A percentile compares a stretch with the other conserved stretches of the same genome.
Conservation (phyloP, 2,113 vertebrate species). For the Struthio camelus region DNA sequence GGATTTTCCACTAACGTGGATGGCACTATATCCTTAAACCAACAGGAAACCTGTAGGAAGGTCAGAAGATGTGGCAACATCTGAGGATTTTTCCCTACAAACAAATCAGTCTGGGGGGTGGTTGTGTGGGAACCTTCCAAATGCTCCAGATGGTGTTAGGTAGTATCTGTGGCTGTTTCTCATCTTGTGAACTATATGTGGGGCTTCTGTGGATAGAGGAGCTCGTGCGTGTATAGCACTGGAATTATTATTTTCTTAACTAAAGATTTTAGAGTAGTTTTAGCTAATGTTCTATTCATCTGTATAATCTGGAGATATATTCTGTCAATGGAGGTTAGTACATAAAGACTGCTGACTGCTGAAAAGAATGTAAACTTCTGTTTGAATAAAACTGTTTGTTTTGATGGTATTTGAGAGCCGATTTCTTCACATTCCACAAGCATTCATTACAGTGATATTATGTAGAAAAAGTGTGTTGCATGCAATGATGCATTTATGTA, state of each 20-base stretch:
- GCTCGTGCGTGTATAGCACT: background rate
- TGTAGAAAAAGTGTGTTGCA: constrained; percentile 32
- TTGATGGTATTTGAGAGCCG: constrained; percentile 59
- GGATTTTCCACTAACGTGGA: background rate
- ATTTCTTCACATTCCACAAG: constrained; percentile 59
- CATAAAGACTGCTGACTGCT: constrained; percentile 26
- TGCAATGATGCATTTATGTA: constrained; percentile 29
- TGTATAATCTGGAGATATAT: constrained; percentile 14
- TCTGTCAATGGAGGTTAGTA: constrained; percentile 36
- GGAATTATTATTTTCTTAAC: background rate
- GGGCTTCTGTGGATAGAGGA: background rate
- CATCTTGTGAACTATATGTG: background rate
- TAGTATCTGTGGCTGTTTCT: background rate
- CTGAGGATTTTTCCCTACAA: background rate
- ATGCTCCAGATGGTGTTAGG: background rate
- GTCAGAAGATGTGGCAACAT: background rate
- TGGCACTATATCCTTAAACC: background rate
- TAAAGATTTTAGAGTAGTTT: background rate
- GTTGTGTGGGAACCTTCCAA: background rate
- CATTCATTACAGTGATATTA: constrained; percentile 59
- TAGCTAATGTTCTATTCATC: constrained; percentile 29
- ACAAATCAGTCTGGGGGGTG: background rate
- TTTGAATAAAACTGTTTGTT: constrained; percentile 54
- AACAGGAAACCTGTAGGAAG: background rate
- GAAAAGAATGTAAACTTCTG: constrained; percentile 19